A percentile compares a stretch with the other conserved stretches of the same genome.
Conservation (phyloP, 2,113 vertebrate species). For the Saguinus midas region DNA sequence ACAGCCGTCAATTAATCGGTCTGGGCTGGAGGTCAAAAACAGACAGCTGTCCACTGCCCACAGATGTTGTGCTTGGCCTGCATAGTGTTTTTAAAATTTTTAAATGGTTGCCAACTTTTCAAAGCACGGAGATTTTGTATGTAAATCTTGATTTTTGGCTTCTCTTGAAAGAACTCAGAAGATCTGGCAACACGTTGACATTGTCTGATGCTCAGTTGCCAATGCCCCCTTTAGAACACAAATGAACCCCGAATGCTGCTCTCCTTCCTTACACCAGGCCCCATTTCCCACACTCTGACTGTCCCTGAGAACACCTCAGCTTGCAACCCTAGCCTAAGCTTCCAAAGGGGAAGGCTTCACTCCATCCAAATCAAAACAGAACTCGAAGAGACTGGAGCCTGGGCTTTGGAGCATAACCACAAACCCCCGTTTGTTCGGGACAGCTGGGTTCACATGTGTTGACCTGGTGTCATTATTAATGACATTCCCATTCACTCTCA, state of each 20-base stretch:
- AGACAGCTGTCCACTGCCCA: constrained; percentile 35
- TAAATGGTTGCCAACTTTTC: constrained; percentile 51
- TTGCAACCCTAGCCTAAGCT: background rate
- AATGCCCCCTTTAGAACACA: background rate
- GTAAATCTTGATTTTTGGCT: constrained; percentile 22
- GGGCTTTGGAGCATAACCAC: background rate
- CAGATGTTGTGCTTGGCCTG: constrained; percentile 63
- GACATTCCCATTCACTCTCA: background rate
- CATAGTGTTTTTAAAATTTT: constrained; percentile 2
- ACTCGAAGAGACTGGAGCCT: background rate
- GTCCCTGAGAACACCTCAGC: background rate
- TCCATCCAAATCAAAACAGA: background rate
- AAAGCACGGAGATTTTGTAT: constrained; percentile 34
- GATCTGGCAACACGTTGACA: background rate
- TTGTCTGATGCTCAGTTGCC: background rate
- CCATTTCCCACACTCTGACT: background rate
- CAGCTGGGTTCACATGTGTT: background rate
- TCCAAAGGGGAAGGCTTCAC: background rate
- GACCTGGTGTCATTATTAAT: background rate
- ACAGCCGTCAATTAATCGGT: constrained; percentile 57
- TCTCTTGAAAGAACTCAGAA: background rate
- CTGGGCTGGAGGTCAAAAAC: constrained; percentile 55
- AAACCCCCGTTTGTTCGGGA: rapidly evolving
- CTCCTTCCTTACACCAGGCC: background rate
- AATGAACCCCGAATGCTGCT: background rate